Percentiles rank a stretch among this genome's conserved stretches.
Evolutionary conservation across 2,888 invertebrate species (phyloP).

Genomic region (Hydrotaea cyrtoneurina): DNA sequence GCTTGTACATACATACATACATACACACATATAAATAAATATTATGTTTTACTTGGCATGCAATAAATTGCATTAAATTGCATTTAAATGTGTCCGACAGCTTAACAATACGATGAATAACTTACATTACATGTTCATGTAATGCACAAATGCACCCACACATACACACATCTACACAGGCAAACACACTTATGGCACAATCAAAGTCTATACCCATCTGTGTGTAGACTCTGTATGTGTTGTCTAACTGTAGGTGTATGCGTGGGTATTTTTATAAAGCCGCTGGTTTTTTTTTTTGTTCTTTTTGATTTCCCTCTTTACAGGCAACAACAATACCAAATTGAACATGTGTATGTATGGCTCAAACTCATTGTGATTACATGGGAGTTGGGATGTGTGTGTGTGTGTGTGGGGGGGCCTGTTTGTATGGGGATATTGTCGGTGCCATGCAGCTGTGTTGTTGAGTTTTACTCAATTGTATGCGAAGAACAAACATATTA

Average conservation of each 20-base stretch:
- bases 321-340: too few species aligned
- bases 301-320: too few species aligned
- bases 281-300: neutral
- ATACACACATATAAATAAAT: slow-evolving; percentile 51
- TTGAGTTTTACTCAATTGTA: slow-evolving; percentile 23
- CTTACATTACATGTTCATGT: slow-evolving; percentile 55
- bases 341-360: neutral
- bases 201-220: too few species aligned
- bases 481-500: slow-evolving; percentile 60
- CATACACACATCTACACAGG: neutral
- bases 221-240: too few species aligned
- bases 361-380: too few species aligned
- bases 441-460: too few species aligned
- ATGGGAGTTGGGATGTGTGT: too few species aligned
- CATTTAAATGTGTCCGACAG: slow-evolving; percentile 79
- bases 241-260: too few species aligned
- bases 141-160: slow-evolving; percentile 9
- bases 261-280: neutral
- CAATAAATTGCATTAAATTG: slow-evolving; percentile 78
- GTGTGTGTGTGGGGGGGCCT: neutral
- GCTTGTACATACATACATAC: slow-evolving; percentile 5
- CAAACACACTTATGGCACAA: too few species aligned
- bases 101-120: slow-evolving; percentile 73
- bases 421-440: too few species aligned
- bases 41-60: slow-evolving; percentile 65